Conservation (phyloP, 2,888 invertebrate species). For the Synanthedon myopaeformis region DNA sequence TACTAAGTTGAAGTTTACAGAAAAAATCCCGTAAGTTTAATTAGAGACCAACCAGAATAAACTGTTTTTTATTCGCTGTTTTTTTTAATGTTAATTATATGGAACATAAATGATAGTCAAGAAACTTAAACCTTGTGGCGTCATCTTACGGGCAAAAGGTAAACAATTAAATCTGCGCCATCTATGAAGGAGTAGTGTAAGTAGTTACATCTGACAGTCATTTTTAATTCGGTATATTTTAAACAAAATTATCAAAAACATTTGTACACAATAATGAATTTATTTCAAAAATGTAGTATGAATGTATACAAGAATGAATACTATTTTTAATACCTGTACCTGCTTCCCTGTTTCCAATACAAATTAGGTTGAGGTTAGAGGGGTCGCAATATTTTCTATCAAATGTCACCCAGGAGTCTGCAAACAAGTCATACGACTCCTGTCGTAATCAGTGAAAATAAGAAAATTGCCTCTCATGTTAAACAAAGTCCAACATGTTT, state of each 20-base stretch:
- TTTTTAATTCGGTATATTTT: neutral
- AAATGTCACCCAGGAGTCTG: slow-evolving; percentile 44
- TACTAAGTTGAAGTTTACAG: too few species aligned
- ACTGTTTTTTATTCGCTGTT: too few species aligned
- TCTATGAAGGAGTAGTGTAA: neutral
- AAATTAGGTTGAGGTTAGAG: too few species aligned
- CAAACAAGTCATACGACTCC: slow-evolving; percentile 59
- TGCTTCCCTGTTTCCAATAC: too few species aligned
- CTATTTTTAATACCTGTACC: too few species aligned
- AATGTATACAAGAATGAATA: too few species aligned
- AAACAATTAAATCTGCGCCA: neutral
- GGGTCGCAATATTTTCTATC: slow-evolving; percentile 31
- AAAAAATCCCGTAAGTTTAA: too few species aligned
- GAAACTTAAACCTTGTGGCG: slow-evolving; percentile 1
- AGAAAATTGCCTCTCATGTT: slow-evolving; percentile 40
- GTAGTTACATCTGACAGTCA: neutral
- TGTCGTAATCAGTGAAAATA: slow-evolving; percentile 38
- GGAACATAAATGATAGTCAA: too few species aligned
- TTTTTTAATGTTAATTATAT: too few species aligned
- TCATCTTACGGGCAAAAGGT: slow-evolving; percentile 11
- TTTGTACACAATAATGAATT: too few species aligned
- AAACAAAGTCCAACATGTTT: slow-evolving; percentile 12
- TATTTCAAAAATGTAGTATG: too few species aligned
- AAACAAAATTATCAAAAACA: neutral
- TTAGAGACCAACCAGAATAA: too few species aligned